Base-by-base conservation (phyloP, 1,140 invertebrate genomes). In the Drosophila cardini region DNA sequence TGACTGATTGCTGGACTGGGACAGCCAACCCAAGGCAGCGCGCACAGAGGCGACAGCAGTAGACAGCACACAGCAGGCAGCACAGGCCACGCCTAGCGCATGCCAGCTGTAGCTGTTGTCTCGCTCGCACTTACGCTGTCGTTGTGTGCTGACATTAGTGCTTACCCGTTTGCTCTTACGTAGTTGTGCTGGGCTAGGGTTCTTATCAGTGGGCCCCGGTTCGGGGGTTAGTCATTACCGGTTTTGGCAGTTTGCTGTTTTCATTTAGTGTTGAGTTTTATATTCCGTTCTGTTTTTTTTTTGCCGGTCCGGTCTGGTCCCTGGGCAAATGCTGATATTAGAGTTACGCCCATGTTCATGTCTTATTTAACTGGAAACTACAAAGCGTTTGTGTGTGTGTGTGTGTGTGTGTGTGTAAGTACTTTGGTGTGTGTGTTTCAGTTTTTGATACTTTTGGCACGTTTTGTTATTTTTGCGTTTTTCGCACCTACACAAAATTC, bases 161-260 rank as follows among this genome's bases (percentile, higher is more conserved):
- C 21, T 11, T n/a, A 18, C 38, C 57, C 69, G 6, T 42, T 84
- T 38, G 10, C 45, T 32, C 67, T 43, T 4, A 7, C 9, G 36
- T 30, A 7, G 6, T 21, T 8, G n/a, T 55, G 13, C 5, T 21
- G 18, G 34, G 34, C 11, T 32, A 60, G 56, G 63, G 32, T 52
- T 52, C 48, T 76, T 87, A 87, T 89, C 80, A 73, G 62, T 64
- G 62, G 38, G 48, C 57, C 52, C 52, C 64, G 48, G 61, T 58
- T 67, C 53, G 73, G 64, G 82, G 83, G 83, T 87, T 87, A 89
- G 80, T 89, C 85, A 89, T 63, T 80, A 84, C 84, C 84, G 85
- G 85, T 89, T 89, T 89, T 89, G 76, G 77, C 73, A 40, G 18
- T 78, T 75, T 8, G 57, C 48, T 42, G 40, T 52, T 58, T 70